A percentile compares a stretch with the other conserved stretches of the same genome.
Conservation (phyloP, 2,797 vertebrate species). For the Myotis daubentonii region DNA sequence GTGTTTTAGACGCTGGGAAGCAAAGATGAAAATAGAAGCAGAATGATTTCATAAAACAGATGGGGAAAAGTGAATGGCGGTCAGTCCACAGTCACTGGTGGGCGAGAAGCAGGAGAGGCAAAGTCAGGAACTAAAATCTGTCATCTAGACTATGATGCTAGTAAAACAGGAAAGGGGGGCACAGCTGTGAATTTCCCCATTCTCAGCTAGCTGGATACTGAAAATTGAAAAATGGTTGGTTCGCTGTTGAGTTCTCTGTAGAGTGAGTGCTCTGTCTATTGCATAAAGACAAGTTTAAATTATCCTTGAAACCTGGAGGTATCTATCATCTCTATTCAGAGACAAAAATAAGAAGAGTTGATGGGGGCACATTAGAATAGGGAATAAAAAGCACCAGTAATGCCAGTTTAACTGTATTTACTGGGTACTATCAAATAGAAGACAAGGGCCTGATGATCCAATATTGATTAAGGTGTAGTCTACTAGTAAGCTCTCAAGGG, state of each 20-base stretch:
- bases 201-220: neutral
- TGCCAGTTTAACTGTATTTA: neutral
- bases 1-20: conserved; percentile 55
- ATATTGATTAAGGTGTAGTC: neutral
- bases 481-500: neutral
- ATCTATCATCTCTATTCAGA: conserved; percentile 5
- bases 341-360: neutral
- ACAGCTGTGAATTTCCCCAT: neutral
- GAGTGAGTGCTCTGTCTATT: neutral
- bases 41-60: conserved; percentile 64
- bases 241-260: neutral
- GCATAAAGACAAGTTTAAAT: conserved; percentile 14
- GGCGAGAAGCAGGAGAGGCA: neutral
- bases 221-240: neutral
- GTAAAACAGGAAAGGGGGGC: neutral
- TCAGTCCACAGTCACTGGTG: conserved; percentile 18
- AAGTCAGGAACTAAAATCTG: neutral
- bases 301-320: neutral
- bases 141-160: neutral
- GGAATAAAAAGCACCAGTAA: neutral
- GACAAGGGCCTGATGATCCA: neutral
- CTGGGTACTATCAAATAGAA: neutral
- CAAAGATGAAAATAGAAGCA: conserved; percentile 76
- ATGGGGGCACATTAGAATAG: neutral
- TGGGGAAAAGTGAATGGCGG: conserved; percentile 20